These are phyloP conservation scores for Phylloscopus collybita DNA, from an alignment of 2,797 vertebrate species.

Conservation along the genomic window DNA sequence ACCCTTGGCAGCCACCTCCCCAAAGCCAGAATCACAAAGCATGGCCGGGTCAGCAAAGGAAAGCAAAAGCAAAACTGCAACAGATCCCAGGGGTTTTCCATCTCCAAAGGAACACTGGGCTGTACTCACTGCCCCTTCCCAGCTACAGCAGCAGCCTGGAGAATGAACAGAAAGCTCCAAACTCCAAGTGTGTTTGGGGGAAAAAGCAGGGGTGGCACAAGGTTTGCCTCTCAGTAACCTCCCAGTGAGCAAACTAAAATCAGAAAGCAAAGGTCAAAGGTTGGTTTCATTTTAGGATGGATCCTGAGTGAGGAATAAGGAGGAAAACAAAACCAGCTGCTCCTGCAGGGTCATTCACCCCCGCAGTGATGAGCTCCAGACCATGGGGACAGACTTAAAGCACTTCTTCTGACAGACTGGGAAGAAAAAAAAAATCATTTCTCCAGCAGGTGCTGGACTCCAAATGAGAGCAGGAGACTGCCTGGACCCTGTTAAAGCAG, in stretches of 20 bases:
- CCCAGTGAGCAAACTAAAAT: background rate
- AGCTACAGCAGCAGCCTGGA: background rate
- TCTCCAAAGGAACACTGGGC: background rate
- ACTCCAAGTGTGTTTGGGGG: accelerated
- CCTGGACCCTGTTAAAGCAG: background rate
- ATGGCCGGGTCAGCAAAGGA: background rate
- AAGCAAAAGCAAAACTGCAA: background rate
- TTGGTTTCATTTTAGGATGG: background rate
- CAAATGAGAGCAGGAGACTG: background rate
- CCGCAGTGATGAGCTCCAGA: background rate
- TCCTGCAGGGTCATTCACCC: background rate
- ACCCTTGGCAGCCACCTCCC: background rate
- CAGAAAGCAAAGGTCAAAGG: background rate
- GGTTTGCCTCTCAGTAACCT: background rate
- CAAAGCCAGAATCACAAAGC: background rate
- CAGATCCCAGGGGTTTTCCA: background rate
- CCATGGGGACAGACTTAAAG: background rate
- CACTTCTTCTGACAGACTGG: background rate
- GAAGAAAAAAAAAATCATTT: background rate
- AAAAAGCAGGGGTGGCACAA: background rate
- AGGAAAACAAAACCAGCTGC: background rate
- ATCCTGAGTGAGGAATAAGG: background rate
- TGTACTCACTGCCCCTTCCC: background rate
- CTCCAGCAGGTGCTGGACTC: background rate
- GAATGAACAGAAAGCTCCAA: background rate